These are phyloP conservation scores for Triops longicaudatus DNA, from an alignment of 1,140 invertebrate species.

Conservation along the genomic window DNA sequence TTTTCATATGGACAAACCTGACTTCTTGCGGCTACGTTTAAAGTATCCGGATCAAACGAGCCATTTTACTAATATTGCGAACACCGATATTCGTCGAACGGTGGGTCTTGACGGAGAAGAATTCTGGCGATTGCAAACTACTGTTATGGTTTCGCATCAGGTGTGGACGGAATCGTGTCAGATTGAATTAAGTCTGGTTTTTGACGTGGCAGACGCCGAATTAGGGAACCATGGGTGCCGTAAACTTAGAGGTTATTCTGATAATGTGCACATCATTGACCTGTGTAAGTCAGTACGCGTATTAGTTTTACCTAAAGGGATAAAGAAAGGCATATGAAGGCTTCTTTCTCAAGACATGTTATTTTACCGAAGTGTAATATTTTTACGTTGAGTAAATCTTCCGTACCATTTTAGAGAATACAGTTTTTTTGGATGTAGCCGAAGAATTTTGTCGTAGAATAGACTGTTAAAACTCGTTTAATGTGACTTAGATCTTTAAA, in stretches of 20 bases:
- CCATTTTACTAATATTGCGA: conserved; percentile 48
- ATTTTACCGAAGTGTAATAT: too few relatives aligned
- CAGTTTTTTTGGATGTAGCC: too few relatives aligned
- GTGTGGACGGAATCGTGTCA: conserved; percentile 80
- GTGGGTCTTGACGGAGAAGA: conserved; percentile 24
- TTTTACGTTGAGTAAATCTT: too few relatives aligned
- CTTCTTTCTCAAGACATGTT: too few relatives aligned
- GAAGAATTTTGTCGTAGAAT: too few relatives aligned
- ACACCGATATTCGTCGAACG: neutral
- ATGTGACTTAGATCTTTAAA: too few relatives aligned
- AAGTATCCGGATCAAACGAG: conserved; percentile 86
- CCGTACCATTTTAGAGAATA: too few relatives aligned
- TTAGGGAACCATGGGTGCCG: conserved; percentile 39
- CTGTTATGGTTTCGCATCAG: conserved; percentile 77
- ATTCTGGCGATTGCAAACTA: conserved; percentile 63
- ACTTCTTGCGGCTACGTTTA: conserved; percentile 66
- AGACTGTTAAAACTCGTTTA: too few relatives aligned
- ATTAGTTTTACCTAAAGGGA: conserved; percentile 76
- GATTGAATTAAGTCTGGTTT: conserved; percentile 73
- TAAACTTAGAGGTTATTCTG: conserved; percentile 41
- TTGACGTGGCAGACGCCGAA: conserved; percentile 62
- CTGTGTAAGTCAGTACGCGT: conserved; percentile 82
- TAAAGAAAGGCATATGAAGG: conserved; percentile 68
- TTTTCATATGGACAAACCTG: conserved; percentile 62
- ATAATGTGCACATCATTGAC: conserved; percentile 61